Evolutionary conservation across 2,113 vertebrate genomes (phyloP).

Genomic region (Proterorhinus semilunaris): DNA sequence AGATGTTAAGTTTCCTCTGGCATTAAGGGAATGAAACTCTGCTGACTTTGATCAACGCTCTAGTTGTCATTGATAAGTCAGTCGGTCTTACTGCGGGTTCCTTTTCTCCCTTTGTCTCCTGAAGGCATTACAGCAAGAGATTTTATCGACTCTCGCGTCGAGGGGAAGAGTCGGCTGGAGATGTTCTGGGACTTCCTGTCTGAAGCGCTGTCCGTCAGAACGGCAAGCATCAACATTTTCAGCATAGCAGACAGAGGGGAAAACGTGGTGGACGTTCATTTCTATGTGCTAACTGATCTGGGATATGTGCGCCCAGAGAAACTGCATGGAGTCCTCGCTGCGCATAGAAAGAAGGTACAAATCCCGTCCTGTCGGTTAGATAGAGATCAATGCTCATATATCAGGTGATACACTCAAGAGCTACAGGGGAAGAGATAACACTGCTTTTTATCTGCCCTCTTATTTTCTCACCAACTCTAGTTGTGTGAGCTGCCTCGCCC

Average conservation of each 20-base stretch:
- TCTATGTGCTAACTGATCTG: constrained; percentile 67
- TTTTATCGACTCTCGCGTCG: constrained; percentile 77
- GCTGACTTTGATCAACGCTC: constrained; percentile 56
- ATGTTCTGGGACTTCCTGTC: constrained; percentile 79
- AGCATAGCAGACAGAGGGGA: constrained; percentile 71
- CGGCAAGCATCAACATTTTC: constrained; percentile 76
- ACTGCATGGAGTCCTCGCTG: constrained; percentile 75
- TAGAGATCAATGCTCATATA: constrained; percentile 61
- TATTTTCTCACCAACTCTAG: constrained; percentile 55
- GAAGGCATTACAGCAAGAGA: constrained; percentile 81
- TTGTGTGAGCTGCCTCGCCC: constrained; percentile 44
- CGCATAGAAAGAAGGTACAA: constrained; percentile 78
- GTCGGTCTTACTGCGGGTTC: constrained; percentile 39
- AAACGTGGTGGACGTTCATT: constrained; percentile 75
- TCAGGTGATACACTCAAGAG: constrained; percentile 46
- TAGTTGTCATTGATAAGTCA: constrained; percentile 57
- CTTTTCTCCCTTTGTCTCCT: constrained; percentile 54
- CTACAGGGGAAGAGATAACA: constrained; percentile 49
- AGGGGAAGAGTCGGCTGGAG: constrained; percentile 68
- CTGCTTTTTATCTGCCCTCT: constrained; percentile 62
- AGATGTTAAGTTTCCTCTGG: constrained; percentile 31
- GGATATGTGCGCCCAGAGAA: constrained; percentile 79
- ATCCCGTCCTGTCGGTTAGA: constrained; percentile 38
- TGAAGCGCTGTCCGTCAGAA: constrained; percentile 71
- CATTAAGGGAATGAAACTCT: constrained; percentile 51